Percentiles rank a stretch among this genome's conserved stretches.
Evolutionary conservation across 2,888 invertebrate species (phyloP).

Genomic region (Epirrhoe alternata): DNA sequence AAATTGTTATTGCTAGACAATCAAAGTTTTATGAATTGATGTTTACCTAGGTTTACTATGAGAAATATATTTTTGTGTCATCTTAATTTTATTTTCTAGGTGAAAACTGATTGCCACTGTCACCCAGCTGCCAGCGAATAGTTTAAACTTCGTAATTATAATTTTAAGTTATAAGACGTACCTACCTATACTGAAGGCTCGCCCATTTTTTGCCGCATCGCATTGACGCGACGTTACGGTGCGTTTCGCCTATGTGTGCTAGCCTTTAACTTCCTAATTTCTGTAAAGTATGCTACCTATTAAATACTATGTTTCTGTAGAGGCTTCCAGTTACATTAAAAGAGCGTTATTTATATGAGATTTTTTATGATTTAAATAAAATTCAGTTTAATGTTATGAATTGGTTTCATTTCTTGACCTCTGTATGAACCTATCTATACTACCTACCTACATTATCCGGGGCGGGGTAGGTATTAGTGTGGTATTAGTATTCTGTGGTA

Average conservation of each 20-base stretch:
- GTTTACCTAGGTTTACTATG: too few relatives aligned
- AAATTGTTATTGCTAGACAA: too few relatives aligned
- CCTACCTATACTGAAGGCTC: slow-evolving; percentile 37
- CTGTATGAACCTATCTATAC: not conserved
- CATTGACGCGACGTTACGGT: slow-evolving; percentile 7
- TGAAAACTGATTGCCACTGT: slow-evolving; percentile 75
- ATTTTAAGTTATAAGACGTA: slow-evolving; percentile 39
- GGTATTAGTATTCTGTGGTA: too few relatives aligned
- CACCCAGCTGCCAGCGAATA: slow-evolving; percentile 57
- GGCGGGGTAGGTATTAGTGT: too few relatives aligned
- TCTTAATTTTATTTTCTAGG: slow-evolving; percentile 66
- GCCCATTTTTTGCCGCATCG: slow-evolving; percentile 1
- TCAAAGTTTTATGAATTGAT: too few relatives aligned
- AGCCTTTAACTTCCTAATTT: slow-evolving; percentile 35
- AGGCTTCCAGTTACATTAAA: slow-evolving; percentile 81
- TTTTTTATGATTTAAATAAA: slow-evolving; percentile 80
- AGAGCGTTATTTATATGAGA: slow-evolving; percentile 80
- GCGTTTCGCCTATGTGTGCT: slow-evolving; percentile 15
- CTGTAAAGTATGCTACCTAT: slow-evolving; percentile 49
- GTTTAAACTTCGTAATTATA: slow-evolving; percentile 35
- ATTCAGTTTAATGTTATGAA: slow-evolving; percentile 66
- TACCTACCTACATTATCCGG: not conserved
- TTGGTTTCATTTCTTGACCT: slow-evolving; percentile 46
- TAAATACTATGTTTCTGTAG: slow-evolving; percentile 70
- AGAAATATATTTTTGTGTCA: slow-evolving; percentile 12